These are phyloP conservation scores for Reticulitermes lucifugus DNA, from an alignment of 2,888 invertebrate genomes.

Conservation along the genomic window DNA sequence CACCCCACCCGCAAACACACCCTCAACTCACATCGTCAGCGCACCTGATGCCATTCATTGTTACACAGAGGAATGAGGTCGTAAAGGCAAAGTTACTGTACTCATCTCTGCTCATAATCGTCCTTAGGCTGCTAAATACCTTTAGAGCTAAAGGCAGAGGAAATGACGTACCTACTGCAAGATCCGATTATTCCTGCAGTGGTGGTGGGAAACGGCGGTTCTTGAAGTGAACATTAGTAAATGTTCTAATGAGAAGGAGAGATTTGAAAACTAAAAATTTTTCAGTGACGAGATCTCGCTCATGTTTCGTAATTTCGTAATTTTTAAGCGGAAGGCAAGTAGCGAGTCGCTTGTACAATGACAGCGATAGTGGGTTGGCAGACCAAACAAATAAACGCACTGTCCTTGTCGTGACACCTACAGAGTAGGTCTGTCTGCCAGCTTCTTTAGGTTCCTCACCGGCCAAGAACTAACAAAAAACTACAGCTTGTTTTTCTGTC, in stretches of 20 bases:
- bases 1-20: not conserved
- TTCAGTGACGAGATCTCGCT: not conserved
- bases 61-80: not conserved
- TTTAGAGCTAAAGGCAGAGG: not conserved
- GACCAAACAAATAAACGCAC: no score
- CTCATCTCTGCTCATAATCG: not conserved
- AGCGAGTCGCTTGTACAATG: no score
- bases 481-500: no score
- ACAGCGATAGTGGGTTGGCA: no score
- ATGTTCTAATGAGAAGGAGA: not conserved
- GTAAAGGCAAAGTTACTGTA: not conserved
- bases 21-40: not conserved
- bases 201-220: not conserved
- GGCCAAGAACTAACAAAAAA: no score
- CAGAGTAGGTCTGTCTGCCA: no score
- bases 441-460: no score
- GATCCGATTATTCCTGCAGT: not conserved
- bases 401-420: no score
- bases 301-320: no score
- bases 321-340: no score
- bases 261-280: not conserved
- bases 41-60: constrained; percentile 15
- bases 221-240: not conserved
- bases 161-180: not conserved
- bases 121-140: not conserved